Base-by-base conservation (phyloP, 2,797 vertebrate genomes). In the Meriones psammophilus region DNA sequence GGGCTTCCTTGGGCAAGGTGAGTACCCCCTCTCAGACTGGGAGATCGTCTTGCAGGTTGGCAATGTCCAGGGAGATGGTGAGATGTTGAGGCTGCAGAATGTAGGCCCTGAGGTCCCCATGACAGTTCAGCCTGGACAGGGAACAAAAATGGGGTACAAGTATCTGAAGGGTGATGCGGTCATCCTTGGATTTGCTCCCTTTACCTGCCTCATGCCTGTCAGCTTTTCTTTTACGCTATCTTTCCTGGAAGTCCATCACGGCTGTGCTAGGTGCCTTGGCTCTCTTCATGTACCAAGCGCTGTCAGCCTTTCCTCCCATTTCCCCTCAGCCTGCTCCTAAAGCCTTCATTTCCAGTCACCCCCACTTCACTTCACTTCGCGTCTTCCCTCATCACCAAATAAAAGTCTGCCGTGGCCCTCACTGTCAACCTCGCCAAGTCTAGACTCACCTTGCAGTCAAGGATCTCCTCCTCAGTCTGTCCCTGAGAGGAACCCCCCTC, bases 141-240 rank as follows among this genome's bases (percentile, higher is more conserved):
- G 26, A 14, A n/a, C 0, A 7, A 18, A n/a, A 79, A 83, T 77
- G 39, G 36, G 86, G 10, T 46, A 24, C 81, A 46, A 0, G 0
- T 3, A 36, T 56, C 62, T 71, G 76, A 26, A 78, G 56, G 30
- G 71, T 33, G 46, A 8, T 3, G 7, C 12, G 46, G 33, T 36
- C 5, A 20, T 22, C 4, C 5, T 3, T 14, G 28, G 62, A 28
- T 28, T n/a, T 12, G 1, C 1, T 14, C 7, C 33, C 39, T 36
- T 13, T 0, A 4, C 39, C 3, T 0, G 1, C 56, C 17, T 36
- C 1, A 13, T 4, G 9, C 22, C n/a, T 6, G 36, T 42, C 1
- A 26, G 36, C 5, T n/a, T 85, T 60, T 80, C 13, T 50, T 89
- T 39, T 78, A 58, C 60, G 33, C 54, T 36, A 26, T 14, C 56